Percentiles rank a stretch among this genome's conserved stretches.
phyloP scores from a whole-genome alignment of 2,113 vertebrate genomes.

The Archocentrus centrarchus region DNA sequence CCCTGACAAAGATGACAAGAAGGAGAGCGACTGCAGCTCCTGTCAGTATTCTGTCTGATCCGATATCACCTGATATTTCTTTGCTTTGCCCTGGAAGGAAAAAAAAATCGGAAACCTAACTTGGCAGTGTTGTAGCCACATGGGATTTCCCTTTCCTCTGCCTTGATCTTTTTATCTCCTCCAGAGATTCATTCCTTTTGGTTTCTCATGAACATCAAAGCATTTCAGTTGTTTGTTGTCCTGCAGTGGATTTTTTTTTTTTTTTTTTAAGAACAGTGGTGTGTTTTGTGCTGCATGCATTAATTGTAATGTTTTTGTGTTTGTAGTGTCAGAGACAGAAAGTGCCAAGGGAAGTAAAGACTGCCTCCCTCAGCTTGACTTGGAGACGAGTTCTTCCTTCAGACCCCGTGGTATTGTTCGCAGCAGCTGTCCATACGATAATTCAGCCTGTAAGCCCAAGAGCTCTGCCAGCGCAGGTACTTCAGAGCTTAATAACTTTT shows the following conservation, averaged over 20 bases:
- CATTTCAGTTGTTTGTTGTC: background rate
- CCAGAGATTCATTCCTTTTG: slow-evolving; percentile 31
- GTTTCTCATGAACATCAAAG: slow-evolving; percentile 38
- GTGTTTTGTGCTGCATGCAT: background rate
- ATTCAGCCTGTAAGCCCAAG: slow-evolving; percentile 55
- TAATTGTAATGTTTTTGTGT: slow-evolving; percentile 25
- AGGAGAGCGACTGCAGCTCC: slow-evolving; percentile 79
- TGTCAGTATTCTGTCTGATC: slow-evolving; percentile 62
- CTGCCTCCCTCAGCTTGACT: slow-evolving; percentile 74
- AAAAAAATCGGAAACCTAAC: background rate
- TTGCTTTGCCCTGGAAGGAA: background rate
- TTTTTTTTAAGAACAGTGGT: background rate
- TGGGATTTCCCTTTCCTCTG: slow-evolving; percentile 23
- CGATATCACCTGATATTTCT: slow-evolving; percentile 15
- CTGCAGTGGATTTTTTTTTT: background rate
- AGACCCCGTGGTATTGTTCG: slow-evolving; percentile 73
- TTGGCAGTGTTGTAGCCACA: background rate
- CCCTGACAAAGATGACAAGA: slow-evolving; percentile 68
- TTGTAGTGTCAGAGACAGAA: slow-evolving; percentile 77
- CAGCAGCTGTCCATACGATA: slow-evolving; percentile 62
- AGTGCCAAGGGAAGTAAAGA: slow-evolving; percentile 78
- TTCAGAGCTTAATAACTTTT: background rate
- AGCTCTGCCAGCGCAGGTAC: slow-evolving; percentile 68
- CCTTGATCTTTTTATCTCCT: slow-evolving; percentile 37
- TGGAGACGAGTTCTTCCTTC: slow-evolving; percentile 58